Evolutionary conservation across 2,888 invertebrate genomes (phyloP), one percentile per base, ranked within the genome.

Genomic region (Drosophila affinis): DNA sequence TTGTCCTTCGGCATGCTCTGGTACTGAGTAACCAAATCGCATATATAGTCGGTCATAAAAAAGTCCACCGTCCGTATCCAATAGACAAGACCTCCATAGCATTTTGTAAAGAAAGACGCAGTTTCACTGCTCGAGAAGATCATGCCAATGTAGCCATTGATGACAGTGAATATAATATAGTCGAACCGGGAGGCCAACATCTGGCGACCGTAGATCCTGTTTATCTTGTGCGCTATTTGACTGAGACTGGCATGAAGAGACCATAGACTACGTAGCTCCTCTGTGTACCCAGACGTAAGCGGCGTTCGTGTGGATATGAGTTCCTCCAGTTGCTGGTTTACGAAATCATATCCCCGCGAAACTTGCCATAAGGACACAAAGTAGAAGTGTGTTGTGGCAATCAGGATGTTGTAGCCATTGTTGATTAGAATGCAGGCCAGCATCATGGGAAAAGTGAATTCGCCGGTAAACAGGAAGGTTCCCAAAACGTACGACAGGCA

Each of bases 1-100:
- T 2, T 14, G 21, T 60, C 14, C 34, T 58, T 46, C 0, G 67
- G 9, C 24, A 5, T n/a, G 7, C 34, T 65, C 54, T 87, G 82
- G 18, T 67, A 74, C 1, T 58, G 18, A 10, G 55, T 44, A 0
- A 69, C 56, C 49, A 81, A 18, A 34, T 82, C 71, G 45, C 73
- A 81, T 7, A 81, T 85, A 0, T 52, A 53, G 14, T 85, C 77
- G 46, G 76, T 21, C 0, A 81, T 39, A 44, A 58, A 81, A 10
- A 79, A 81, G 55, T 87, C 81, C 2, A 72, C 0, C 1, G 24
- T 49, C 4, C 69, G 55, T 27, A 34, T n/a, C 18, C 12, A 44
- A 21, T 29, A 68, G 3, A 57, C 0, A 5, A n/a, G 0, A 5
- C 14, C 21, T 1, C 57, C 68, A 14, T 24, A 45, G 0, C 10